Conservation (phyloP, 2,888 invertebrate genomes). For the Bimastos eiseni region DNA sequence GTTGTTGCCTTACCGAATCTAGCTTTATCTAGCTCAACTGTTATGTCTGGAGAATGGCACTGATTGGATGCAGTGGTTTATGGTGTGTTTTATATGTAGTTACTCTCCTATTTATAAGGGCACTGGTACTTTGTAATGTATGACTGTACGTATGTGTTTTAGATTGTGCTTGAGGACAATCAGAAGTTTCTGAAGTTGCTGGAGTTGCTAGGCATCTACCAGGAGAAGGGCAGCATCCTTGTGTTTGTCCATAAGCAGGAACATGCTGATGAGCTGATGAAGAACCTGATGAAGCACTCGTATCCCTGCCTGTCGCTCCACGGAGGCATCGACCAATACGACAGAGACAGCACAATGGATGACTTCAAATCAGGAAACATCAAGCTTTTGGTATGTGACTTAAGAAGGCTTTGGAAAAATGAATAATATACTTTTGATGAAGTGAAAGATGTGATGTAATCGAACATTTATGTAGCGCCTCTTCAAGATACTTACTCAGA, state of each 20-base stretch:
- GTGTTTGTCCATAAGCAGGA: constrained; percentile 99
- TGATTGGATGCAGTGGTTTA: too few relatives aligned
- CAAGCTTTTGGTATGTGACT: constrained; percentile 74
- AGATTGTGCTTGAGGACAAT: constrained; percentile 83
- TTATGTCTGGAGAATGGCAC: too few relatives aligned
- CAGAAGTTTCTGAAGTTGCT: constrained; percentile 95
- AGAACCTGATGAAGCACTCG: constrained; percentile 92
- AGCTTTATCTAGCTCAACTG: too few relatives aligned
- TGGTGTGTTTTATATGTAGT: too few relatives aligned
- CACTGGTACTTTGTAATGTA: not conserved
- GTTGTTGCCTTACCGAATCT: too few relatives aligned
- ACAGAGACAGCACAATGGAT: constrained; percentile 93
- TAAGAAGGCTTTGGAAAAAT: not conserved
- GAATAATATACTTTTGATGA: not conserved
- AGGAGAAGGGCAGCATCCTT: constrained; percentile 87
- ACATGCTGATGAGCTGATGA: constrained; percentile 81
- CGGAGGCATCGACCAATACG: constrained; percentile 98
- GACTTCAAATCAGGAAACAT: constrained; percentile 94
- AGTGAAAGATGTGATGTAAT: too few relatives aligned
- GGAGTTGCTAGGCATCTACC: constrained; percentile 92
- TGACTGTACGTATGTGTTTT: constrained; percentile 33
- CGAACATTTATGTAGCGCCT: too few relatives aligned
- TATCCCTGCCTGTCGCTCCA: constrained; percentile 96
- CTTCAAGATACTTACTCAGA: too few relatives aligned
- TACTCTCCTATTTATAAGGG: not conserved